These are phyloP conservation scores for Staurois parvus DNA, from an alignment of 2,797 vertebrate genomes.

Conservation along the genomic window DNA sequence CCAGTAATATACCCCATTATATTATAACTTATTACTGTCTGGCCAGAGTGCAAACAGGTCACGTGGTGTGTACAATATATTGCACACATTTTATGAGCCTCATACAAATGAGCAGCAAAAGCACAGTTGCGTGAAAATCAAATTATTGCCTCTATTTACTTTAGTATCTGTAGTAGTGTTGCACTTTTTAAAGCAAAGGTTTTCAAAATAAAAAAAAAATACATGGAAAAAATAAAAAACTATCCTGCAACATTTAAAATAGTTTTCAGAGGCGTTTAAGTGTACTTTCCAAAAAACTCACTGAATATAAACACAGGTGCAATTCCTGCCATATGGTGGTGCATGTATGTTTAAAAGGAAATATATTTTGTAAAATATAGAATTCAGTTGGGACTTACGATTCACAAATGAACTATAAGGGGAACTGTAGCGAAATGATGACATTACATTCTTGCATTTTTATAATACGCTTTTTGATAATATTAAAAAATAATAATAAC, in stretches of 20 bases:
- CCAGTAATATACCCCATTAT: not conserved
- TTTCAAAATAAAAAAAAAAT: no score
- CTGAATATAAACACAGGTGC: not conserved
- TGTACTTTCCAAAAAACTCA: not conserved
- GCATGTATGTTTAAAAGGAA: not conserved
- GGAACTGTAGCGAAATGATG: not conserved
- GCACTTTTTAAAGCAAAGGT: no score
- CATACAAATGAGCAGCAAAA: not conserved
- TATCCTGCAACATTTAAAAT: no score
- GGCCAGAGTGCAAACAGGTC: not conserved
- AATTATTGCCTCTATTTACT: not conserved
- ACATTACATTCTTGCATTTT: not conserved
- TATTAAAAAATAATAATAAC: no score
- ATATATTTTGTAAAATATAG: not conserved
- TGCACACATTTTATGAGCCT: not conserved
- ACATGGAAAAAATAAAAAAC: no score
- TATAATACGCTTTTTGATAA: not conserved
- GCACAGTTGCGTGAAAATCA: not conserved
- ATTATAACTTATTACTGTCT: not conserved
- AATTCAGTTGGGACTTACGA: not conserved
- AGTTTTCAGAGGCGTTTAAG: not conserved
- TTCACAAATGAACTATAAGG: constrained; percentile 3
- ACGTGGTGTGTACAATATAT: not conserved
- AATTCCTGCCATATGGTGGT: not conserved
- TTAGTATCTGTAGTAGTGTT: not conserved